Conservation (phyloP, 2,797 vertebrate genomes). For the Tympanoctomys barrerae region DNA sequence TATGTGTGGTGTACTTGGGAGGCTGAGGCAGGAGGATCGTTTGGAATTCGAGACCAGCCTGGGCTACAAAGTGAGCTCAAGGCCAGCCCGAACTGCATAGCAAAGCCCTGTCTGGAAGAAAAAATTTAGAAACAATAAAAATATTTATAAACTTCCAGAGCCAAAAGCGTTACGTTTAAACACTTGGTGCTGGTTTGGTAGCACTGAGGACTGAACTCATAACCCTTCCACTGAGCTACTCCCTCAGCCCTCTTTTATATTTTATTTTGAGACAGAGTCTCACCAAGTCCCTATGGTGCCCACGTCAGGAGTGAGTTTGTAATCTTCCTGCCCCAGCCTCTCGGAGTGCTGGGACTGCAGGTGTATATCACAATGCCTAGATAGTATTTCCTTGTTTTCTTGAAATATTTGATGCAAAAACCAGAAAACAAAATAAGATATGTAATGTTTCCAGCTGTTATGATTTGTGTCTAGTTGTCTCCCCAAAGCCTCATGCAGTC, state of each 20-base stretch:
- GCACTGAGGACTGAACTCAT: not conserved
- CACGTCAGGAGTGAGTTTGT: not conserved
- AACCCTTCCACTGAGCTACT: not conserved
- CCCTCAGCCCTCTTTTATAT: not conserved
- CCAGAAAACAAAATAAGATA: not conserved
- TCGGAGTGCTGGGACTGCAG: not conserved
- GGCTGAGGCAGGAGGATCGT: no score
- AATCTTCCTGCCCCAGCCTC: not conserved
- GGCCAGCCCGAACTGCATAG: no score
- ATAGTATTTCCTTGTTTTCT: not conserved
- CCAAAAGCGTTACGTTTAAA: not conserved
- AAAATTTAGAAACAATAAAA: not conserved
- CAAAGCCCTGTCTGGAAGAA: no score
- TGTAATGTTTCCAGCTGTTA: not conserved
- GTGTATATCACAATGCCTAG: not conserved
- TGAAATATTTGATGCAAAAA: not conserved
- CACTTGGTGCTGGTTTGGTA: not conserved
- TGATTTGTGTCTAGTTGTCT: no score
- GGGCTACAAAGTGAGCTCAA: no score
- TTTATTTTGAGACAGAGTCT: not conserved
- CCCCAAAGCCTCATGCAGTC: no score
- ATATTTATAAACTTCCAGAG: not conserved
- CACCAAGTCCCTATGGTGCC: not conserved
- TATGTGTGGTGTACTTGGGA: not conserved
- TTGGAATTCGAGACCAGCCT: no score